Evolutionary conservation across 2,797 vertebrate genomes (phyloP).

Genomic region (Perodicticus potto): DNA sequence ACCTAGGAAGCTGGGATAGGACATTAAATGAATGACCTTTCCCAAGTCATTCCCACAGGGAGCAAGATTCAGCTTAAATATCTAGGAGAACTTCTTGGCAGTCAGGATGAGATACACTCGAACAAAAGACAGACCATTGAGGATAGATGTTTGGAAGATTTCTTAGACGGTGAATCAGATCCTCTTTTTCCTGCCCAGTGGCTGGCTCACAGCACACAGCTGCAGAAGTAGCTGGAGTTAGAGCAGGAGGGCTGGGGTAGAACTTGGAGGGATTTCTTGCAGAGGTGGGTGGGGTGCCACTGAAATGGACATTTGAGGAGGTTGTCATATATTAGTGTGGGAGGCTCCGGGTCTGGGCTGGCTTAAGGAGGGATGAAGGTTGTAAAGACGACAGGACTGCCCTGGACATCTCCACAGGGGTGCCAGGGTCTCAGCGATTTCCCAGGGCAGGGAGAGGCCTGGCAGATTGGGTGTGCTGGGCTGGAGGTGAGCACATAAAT

Average conservation of each 20-base stretch:
- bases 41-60: neutral
- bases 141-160: neutral
- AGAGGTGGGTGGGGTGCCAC: neutral
- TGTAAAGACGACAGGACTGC: neutral
- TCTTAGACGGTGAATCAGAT: neutral
- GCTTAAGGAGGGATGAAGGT: neutral
- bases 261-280: neutral
- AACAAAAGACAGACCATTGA: neutral
- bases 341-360: neutral
- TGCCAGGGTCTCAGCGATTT: neutral
- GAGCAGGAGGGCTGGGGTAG: neutral
- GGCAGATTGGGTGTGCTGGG: neutral
- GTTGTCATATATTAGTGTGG: neutral
- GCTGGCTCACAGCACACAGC: neutral
- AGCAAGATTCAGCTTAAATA: constrained; percentile 50
- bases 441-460: neutral
- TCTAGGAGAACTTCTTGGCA: neutral
- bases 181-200: neutral
- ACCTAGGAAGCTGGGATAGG: neutral
- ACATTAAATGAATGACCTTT: constrained; percentile 53
- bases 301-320: neutral
- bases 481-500: neutral
- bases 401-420: neutral
- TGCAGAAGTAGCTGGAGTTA: neutral
- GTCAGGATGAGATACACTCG: neutral